phyloP scores from a whole-genome alignment of 2,797 vertebrate genomes.

The Meda fulgida region DNA sequence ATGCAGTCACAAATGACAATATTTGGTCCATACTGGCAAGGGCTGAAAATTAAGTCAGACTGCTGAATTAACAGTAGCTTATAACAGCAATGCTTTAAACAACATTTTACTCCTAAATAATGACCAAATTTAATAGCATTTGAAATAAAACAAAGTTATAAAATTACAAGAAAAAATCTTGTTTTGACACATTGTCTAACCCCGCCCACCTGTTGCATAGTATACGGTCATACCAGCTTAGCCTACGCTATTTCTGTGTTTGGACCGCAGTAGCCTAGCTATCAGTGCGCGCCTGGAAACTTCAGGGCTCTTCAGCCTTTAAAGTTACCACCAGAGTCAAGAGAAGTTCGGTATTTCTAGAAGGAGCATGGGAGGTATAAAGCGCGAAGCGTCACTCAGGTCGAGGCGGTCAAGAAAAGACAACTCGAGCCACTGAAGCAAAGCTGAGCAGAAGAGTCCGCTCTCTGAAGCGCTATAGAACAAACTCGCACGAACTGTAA shows the following conservation, averaged over 20 bases:
- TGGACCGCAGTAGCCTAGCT: not conserved
- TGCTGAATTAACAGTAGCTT: not conserved
- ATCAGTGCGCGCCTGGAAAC: slow-evolving; percentile 20
- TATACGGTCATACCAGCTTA: not conserved
- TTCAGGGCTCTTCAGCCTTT: slow-evolving; percentile 27
- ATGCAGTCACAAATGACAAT: not conserved
- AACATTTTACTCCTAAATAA: not conserved
- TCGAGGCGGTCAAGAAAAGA: slow-evolving; percentile 8
- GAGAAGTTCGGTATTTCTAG: slow-evolving; percentile 37
- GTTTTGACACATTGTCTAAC: not conserved
- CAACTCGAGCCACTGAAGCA: slow-evolving; percentile 1
- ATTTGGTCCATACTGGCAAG: not conserved
- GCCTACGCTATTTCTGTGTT: not conserved
- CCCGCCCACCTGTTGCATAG: not conserved
- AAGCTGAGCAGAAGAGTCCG: not conserved
- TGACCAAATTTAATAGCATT: too few species aligned
- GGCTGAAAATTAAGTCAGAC: not conserved
- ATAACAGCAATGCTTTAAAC: not conserved
- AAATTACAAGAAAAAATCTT: not conserved
- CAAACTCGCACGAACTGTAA: slow-evolving; percentile 10
- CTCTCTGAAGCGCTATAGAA: slow-evolving; percentile 2
- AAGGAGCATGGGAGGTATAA: slow-evolving; percentile 27
- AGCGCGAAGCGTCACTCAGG: not conserved
- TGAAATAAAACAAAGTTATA: not conserved
- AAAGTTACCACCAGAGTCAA: slow-evolving; percentile 29